A percentile compares a stretch with the other conserved stretches of the same genome.
Evolutionary conservation across 2,113 vertebrate genomes (phyloP).

Genomic region (Spheniscus mendiculus): DNA sequence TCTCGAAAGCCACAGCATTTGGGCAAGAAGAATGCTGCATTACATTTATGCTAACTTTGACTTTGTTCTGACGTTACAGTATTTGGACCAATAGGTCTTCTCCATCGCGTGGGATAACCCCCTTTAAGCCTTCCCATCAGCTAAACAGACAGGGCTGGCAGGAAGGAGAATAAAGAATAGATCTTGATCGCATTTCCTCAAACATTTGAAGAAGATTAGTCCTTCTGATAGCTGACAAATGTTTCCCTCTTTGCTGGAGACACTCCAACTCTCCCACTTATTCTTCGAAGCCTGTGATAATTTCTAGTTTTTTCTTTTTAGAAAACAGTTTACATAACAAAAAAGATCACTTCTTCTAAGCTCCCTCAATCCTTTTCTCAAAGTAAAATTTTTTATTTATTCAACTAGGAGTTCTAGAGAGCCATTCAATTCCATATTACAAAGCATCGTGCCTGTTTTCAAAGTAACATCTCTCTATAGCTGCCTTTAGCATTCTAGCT

Average conservation of each 20-base stretch:
- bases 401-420: background rate
- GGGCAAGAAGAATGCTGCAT: background rate
- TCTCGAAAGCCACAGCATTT: background rate
- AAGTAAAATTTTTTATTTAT: background rate
- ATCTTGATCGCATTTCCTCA: background rate
- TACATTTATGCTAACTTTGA: background rate
- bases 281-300: background rate
- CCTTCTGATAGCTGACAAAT: background rate
- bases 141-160: background rate
- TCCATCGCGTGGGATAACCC: background rate
- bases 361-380: background rate
- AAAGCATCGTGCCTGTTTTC: background rate
- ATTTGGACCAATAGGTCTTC: background rate
- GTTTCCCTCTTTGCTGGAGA: background rate
- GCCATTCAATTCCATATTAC: background rate
- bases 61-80: background rate
- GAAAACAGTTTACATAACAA: background rate
- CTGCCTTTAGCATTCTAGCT: background rate
- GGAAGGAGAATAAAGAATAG: background rate
- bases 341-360: background rate
- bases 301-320: background rate
- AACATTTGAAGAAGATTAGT: background rate
- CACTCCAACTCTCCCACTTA: background rate
- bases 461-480: background rate
- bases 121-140: background rate